Base-by-base conservation (phyloP, 1,140 invertebrate genomes). In the Temnothorax nylanderi region DNA sequence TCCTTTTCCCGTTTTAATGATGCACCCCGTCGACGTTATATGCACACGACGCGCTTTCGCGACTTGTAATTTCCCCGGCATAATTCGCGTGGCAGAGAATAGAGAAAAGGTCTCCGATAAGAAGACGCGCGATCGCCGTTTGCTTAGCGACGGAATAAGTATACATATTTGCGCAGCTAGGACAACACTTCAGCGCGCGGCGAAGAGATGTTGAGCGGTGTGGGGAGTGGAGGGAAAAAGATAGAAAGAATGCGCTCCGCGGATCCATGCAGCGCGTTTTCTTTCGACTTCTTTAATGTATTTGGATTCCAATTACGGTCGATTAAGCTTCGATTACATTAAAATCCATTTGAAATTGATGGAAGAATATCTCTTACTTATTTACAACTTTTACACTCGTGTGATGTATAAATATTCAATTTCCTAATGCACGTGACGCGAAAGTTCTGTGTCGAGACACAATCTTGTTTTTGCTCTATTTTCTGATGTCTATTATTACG, bases 131-230 rank as follows among this genome's bases (percentile, higher is more conserved):
- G 21, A 41, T 81, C 41, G 41, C 54, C 26, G 86, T 75, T 87
- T 56, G 71, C 64, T 65, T n/a, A 54, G 51, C 44, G 67, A 88
- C 67, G 49, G 49, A 72, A 82, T 86, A 77, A 72, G 65, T 81
- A 47, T 71, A 71, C 21, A 34, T 92, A 89, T 93, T 93, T 93
- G 87, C 89, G 86, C 89, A 91, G 92, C 91, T 93, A 92, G 91
- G 67, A 88, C 82, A 91, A 92, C 90, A 93, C 82, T 76, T 51
- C 13, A 58, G 44, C 54, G 80, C 78, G 67, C 58, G 67, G 32
- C 72, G 82, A 85, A 64, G 82, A 77, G 82, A 26, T 67, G 34
- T 13, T 18, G 47, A 49, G 7, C 58, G n/a, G 37, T 56, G 77
- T 54, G 26, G 47, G 8, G 37, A 60, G 26, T 21, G 32, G 51